A percentile compares a stretch with the other conserved stretches of the same genome.
These are phyloP conservation scores for Manduca sexta DNA, from an alignment of 1,140 invertebrate genomes.

Conservation along the genomic window DNA sequence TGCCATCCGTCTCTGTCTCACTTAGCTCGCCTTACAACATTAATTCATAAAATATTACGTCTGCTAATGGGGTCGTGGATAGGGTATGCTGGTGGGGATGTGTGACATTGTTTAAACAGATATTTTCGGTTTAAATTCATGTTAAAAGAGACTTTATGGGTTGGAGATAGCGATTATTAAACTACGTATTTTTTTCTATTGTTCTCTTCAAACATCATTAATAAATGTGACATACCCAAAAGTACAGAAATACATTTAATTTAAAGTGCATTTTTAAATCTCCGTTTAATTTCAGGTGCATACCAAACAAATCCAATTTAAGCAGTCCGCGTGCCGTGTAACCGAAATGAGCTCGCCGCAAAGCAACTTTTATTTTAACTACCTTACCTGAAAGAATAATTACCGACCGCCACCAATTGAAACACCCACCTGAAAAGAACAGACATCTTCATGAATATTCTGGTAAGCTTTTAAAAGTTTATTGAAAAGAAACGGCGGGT, in stretches of 20 bases:
- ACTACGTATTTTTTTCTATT: too few species aligned
- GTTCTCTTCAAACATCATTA: too few species aligned
- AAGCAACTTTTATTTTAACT: conserved; percentile 20
- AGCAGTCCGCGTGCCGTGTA: background rate
- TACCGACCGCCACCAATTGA: conserved; percentile 30
- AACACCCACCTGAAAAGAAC: conserved; percentile 64
- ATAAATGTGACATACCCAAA: too few species aligned
- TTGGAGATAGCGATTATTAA: too few species aligned
- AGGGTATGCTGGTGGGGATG: background rate
- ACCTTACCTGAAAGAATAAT: conserved; percentile 29
- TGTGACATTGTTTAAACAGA: background rate
- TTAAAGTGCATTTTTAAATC: too few species aligned
- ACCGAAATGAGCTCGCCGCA: conserved; percentile 8
- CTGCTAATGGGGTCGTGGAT: conserved; percentile 12
- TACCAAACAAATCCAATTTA: background rate
- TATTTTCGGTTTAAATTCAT: too few species aligned
- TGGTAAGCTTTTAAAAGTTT: conserved; percentile 59
- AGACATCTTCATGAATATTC: conserved; percentile 67
- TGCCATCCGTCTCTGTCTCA: conserved; percentile 9
- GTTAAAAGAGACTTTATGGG: too few species aligned
- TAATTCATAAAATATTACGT: conserved; percentile 13
- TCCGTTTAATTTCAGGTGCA: background rate
- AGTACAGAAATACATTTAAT: too few species aligned
- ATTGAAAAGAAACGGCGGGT: conserved; percentile 50
- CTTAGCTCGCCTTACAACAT: conserved; percentile 10